Evolutionary conservation across 2,113 vertebrate genomes (phyloP).

Genomic region (Halcyon senegalensis): DNA sequence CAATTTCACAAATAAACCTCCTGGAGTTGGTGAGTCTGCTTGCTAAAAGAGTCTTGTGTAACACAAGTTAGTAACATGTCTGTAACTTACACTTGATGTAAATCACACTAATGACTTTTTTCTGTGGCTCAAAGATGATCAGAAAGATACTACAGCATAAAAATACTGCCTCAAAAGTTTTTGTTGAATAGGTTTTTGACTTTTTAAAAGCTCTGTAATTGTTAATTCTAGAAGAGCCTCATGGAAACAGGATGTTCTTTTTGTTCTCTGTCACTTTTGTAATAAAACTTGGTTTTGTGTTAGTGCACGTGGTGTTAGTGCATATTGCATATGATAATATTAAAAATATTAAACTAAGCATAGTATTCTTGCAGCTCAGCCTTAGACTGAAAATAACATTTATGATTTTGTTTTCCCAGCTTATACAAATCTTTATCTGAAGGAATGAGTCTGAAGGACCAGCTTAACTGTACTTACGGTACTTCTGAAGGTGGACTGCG

Average conservation of each 20-base stretch:
- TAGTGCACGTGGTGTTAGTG: not conserved
- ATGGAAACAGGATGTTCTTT: not conserved
- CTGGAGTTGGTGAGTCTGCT: not conserved
- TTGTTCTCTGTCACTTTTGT: not conserved
- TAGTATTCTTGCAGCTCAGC: not conserved
- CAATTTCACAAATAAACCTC: not conserved
- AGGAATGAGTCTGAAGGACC: constrained; percentile 74
- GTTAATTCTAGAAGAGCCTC: not conserved
- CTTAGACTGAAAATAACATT: not conserved
- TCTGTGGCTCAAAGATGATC: not conserved
- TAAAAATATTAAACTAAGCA: not conserved
- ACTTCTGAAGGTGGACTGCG: constrained; percentile 68
- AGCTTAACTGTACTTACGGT: constrained; percentile 56
- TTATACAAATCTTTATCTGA: constrained; percentile 79
- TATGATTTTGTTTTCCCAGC: constrained; percentile 63
- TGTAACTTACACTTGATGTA: not conserved
- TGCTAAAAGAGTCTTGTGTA: not conserved
- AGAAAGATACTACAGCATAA: not conserved
- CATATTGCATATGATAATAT: not conserved
- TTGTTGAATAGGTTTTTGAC: not conserved
- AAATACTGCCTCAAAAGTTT: not conserved
- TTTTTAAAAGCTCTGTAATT: not conserved
- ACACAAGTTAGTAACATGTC: not conserved
- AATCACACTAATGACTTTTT: not conserved
- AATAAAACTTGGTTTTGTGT: not conserved